phyloP scores from a whole-genome alignment of 2,797 vertebrate species.

The Cynopterus sphinx region DNA sequence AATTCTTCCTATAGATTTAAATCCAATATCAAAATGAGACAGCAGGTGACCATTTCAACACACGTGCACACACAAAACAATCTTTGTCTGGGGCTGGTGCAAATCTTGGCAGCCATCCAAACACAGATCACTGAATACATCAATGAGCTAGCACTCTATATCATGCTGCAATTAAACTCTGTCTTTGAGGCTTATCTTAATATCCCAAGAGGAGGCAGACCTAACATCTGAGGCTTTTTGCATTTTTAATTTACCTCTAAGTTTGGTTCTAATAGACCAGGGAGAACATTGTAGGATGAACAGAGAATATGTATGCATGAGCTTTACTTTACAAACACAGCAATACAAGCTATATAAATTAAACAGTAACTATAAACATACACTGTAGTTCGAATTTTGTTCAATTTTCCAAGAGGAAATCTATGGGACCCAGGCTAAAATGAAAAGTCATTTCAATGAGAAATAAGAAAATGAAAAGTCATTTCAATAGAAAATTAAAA shows the following conservation, averaged over 20 bases:
- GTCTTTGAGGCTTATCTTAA: constrained; percentile 61
- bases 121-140: constrained; percentile 3
- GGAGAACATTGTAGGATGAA: constrained; percentile 34
- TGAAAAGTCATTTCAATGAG: background rate
- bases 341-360: constrained; percentile 18
- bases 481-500: constrained; percentile 46
- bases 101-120: constrained; percentile 58
- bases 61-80: background rate
- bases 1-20: constrained; percentile 91
- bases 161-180: constrained; percentile 69
- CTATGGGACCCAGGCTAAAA: background rate
- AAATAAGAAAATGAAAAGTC: constrained; percentile 32
- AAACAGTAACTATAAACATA: background rate
- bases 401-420: background rate
- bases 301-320: constrained; percentile 14
- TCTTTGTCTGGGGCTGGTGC: background rate
- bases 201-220: constrained; percentile 70
- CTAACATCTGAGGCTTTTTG: constrained; percentile 70
- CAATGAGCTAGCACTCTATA: constrained; percentile 38
- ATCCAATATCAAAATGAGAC: constrained; percentile 62
- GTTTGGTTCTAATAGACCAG: constrained; percentile 59
- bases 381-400: background rate
- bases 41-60: constrained; percentile 18
- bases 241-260: constrained; percentile 69
- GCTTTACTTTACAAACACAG: constrained; percentile 2